Conservation (phyloP, 2,888 invertebrate species). For the Drosophila borborema region DNA sequence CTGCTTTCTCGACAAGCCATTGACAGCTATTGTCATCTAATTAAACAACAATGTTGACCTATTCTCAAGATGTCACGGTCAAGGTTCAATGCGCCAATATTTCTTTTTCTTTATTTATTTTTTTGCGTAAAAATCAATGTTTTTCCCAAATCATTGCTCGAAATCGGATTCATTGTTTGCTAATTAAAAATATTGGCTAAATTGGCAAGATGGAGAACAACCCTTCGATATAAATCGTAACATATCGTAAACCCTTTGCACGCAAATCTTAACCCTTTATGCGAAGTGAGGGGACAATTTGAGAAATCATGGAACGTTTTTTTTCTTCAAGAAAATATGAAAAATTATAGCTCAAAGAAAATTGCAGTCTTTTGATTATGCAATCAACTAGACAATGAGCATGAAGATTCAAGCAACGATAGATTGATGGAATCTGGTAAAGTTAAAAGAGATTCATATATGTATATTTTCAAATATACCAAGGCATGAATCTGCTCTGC, state of each 20-base stretch:
- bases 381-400: slow-evolving; percentile 4
- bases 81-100: slow-evolving; percentile 55
- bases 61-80: slow-evolving; percentile 65
- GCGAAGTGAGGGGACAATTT: neutral
- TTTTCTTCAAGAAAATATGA: slow-evolving; percentile 1
- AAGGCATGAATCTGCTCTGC: no score
- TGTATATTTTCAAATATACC: neutral
- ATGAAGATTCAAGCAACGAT: neutral
- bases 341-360: neutral
- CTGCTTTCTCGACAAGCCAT: slow-evolving; percentile 46
- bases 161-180: slow-evolving; percentile 61
- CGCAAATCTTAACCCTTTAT: slow-evolving; percentile 12
- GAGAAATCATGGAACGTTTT: slow-evolving; percentile 11
- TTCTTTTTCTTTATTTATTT: slow-evolving; percentile 26
- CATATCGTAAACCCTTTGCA: slow-evolving; percentile 48
- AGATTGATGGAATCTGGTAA: neutral
- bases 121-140: slow-evolving; percentile 36
- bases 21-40: slow-evolving; percentile 77
- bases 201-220: slow-evolving; percentile 35
- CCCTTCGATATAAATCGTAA: slow-evolving; percentile 33
- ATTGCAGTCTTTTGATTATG: neutral
- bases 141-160: slow-evolving; percentile 34
- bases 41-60: slow-evolving; percentile 79
- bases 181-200: slow-evolving; percentile 61
- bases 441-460: neutral